Conservation (phyloP, 2,888 invertebrate genomes). For the Unio pictorum region DNA sequence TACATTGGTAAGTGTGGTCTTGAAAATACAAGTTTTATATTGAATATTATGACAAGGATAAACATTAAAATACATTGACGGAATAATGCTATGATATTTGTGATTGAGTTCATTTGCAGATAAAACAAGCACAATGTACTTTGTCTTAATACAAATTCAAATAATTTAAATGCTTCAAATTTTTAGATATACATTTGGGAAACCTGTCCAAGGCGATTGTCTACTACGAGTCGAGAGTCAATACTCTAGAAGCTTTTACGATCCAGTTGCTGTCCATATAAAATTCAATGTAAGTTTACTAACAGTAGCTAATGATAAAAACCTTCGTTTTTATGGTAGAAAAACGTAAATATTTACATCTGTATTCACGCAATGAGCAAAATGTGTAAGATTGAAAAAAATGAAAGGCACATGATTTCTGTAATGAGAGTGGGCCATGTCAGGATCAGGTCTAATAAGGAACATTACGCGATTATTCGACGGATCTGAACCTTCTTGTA, state of each 20-base stretch:
- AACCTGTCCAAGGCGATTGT: conserved; percentile 50
- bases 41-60: too few species aligned
- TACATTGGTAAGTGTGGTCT: too few species aligned
- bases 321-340: background rate
- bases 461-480: too few species aligned
- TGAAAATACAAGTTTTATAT: too few species aligned
- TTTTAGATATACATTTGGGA: conserved; percentile 56
- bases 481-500: too few species aligned
- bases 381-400: too few species aligned
- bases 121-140: background rate
- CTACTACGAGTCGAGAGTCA: conserved; percentile 27
- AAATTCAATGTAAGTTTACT: conserved; percentile 12
- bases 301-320: background rate
- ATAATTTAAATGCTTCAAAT: background rate
- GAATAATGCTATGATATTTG: background rate
- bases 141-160: background rate
- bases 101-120: too few species aligned
- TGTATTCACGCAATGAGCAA: too few species aligned
- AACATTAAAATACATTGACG: background rate
- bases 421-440: too few species aligned
- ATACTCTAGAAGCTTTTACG: conserved; percentile 14
- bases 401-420: too few species aligned
- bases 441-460: too few species aligned
- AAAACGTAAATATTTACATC: too few species aligned
- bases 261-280: conserved; percentile 21